Base-by-base conservation (phyloP, 2,888 invertebrate genomes). In the Atrina japonica region DNA sequence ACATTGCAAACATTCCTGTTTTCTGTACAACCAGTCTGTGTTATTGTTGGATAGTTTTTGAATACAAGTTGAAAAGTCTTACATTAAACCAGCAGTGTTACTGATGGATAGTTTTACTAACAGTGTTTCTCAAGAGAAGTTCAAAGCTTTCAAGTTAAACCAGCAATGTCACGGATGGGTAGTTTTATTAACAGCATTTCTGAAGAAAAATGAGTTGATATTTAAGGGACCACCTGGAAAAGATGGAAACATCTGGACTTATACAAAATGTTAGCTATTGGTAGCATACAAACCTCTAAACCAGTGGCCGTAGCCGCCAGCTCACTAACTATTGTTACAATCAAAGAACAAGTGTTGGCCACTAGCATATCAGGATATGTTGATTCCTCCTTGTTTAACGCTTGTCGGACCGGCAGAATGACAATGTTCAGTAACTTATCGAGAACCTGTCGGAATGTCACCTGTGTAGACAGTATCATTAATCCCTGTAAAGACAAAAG, bases 291-390 rank as follows among this genome's bases (percentile, higher is more conserved):
- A 89, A 94, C 94, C 90, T 95, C 95, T 40, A 93, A 93, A n/a
- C 95, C 93, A 64, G 93, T 94, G 21, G 95, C 95, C 81, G 82
- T 84, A 5, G 95, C 94, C 0, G 95, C 95, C 73, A 98, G 93
- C 91, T 98, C 97, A 1, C 96, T 96, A 49, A 98, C 93, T 0
- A 97, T 94, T 65, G 97, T 93, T 0, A 96, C 95, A 70, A 95
- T 84, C n/a, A 92, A 85, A 30, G 91, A 86, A 70, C 92, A 92
- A 0, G 92, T 90, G 85, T 91, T 91, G 60, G 90, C 88, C 59
- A 92, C 91, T 3, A 92, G 88, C 59, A 91, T 90, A 35, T 87
- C 76, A 11, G 93, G 92, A 75, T 92, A 92, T 7, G 89, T 76
- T 1, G 90, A 87, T 60, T 90, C 90, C 72, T 92, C 86, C 55